These are phyloP conservation scores for Pseudomyrmex gracilis DNA, from an alignment of 1,140 invertebrate species.

Conservation along the genomic window DNA sequence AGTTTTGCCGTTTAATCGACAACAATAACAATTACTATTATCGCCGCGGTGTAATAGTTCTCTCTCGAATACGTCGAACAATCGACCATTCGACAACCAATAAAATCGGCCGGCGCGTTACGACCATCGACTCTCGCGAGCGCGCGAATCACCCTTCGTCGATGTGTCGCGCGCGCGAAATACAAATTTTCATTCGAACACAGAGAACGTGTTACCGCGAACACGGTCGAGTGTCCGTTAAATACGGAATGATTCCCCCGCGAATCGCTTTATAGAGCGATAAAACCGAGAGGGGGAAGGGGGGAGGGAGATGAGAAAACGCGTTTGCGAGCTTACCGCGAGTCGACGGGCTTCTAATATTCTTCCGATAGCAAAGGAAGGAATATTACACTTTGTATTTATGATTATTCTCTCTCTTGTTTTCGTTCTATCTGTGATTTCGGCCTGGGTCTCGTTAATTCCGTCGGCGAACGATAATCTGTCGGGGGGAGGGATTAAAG, in stretches of 20 bases:
- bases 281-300: conserved; percentile 67
- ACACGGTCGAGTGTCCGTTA: conserved; percentile 74
- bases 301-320: too few species aligned
- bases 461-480: conserved; percentile 35
- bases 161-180: conserved; percentile 62
- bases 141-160: conserved; percentile 25
- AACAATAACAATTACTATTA: conserved; percentile 16
- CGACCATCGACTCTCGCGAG: conserved; percentile 10
- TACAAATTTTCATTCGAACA: conserved; percentile 73
- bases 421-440: conserved; percentile 32
- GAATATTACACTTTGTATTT: conserved; percentile 69
- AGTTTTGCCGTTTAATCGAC: conserved; percentile 1
- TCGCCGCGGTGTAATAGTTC: not conserved
- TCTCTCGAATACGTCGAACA: not conserved
- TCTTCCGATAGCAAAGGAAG: conserved; percentile 33
- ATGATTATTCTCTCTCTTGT: conserved; percentile 71
- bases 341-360: conserved; percentile 54
- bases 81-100: conserved; percentile 11
- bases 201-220: not conserved
- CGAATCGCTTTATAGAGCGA: conserved; percentile 71
- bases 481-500: not conserved
- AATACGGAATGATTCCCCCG: conserved; percentile 75
- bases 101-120: conserved; percentile 25
- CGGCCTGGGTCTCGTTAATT: conserved; percentile 32
- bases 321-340: not conserved